Base-by-base conservation (phyloP, 1,140 invertebrate genomes). In the Lepidurus arcticus region DNA sequence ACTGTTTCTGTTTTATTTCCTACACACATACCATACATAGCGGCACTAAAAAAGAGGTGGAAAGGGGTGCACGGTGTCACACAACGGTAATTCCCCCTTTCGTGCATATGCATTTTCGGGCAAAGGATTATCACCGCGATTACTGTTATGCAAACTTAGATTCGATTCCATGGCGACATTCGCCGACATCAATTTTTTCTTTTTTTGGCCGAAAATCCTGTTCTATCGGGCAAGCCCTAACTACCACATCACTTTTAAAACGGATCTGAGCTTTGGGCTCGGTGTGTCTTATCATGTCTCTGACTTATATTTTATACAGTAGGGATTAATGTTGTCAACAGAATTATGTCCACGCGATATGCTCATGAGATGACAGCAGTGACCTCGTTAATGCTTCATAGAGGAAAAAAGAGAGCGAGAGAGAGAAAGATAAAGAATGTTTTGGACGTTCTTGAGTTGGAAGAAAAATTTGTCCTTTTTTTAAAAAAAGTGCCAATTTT, bases 251-350 rank as follows among this genome's bases (percentile, higher is more conserved):
- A 65, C 53, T 65, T 65, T 65, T 65, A 13, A 34, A 34, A 65
- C 53, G 53, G 6, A 65, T 4, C 53, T 7, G 53, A 65, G 53
- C 53, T 21, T 16, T 65, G 53, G 53, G 8, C 53, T 65, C 21
- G 16, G 53, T 13, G 53, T 65, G 53, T 65, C 53, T 65, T 65
- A 65, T 65, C 53, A 65, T 65, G 16, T 65, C 53, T 65, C 53
- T 21, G 13, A 65, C 53, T 65, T 65, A 65, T 65, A 65, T 21
- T 65, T 65, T 65, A 65, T 65, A 65, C 53, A 65, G 16, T 65
- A 16, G 53, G 53, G 53, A 65, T 65, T 65, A 65, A 65, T 65
- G 53, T 65, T 65, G 53, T 65, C 53, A 65, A 65, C 53, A 65
- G n/a, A 65, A 65, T 65, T 21, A 65, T 65, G 53, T 65, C 53